Base-by-base conservation (phyloP, 1,140 invertebrate species). In the Drosophila bocqueti region DNA sequence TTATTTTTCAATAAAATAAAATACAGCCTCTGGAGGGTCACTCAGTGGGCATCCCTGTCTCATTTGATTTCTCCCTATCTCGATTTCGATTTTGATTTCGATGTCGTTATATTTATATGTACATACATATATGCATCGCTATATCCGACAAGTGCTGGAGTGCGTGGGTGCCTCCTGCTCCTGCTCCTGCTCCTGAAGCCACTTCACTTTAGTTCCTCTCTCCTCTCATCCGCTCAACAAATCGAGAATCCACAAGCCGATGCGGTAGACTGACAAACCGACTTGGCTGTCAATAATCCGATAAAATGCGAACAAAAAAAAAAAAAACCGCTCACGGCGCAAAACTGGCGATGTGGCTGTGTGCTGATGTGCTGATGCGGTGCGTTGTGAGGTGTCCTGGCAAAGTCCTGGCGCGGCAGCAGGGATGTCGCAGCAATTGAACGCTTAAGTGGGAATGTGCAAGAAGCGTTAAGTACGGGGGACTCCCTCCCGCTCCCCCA, bases 241-340 rank as follows among this genome's bases (percentile, higher is more conserved):
- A 69, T 38, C 47, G 61, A 21, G 67, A 68, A 57, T 47, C 49
- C 63, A 57, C 63, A 68, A 71, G 67, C 67, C 67, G 67, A 71
- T 71, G 67, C 49, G 67, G 49, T 68, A 55, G 67, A 68, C 63
- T 71, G 67, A 78, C 63, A 68, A 76, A 78, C 55, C 69, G 83
- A 62, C 83, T 86, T 83, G 62, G 43, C 72, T 83, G 80, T 81
- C 84, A 89, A 87, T 87, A 87, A 89, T 83, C 84, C 80, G 73
- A 87, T 89, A 87, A 89, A 87, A 81, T 74, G 80, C 71, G 61
- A 76, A 57, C 36, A 66, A 76, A 81, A 52, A 78, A 76, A 81
- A 52, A 78, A 78, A 61, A 36, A 36, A 62, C 29, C 38, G 63
- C 62, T 65, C 54, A 61, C 54, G 62, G 61, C 61, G 52, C 43